Evolutionary conservation across 2,113 vertebrate genomes (phyloP), one percentile per base, ranked within the genome.

Genomic region (Spheniscus mendiculus): DNA sequence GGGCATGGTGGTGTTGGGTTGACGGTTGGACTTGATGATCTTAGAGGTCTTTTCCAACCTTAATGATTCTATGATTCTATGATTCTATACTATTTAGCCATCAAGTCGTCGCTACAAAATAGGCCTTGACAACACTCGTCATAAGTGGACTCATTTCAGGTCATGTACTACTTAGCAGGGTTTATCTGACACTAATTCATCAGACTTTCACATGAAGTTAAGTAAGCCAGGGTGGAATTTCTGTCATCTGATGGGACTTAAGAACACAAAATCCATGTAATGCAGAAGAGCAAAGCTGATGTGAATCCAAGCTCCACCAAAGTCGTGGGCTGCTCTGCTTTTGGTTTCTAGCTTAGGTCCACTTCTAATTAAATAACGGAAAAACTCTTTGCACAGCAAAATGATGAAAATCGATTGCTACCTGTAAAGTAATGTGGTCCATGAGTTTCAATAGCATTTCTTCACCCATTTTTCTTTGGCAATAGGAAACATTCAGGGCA

Each of bases 201-300:
- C 63, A 87, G 86, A 73, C 76, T 95, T 95, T 91, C 80, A 73
- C 79, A 55, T 50, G 20, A 91, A 93, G 42, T 83, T 71, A 88
- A 62, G 73, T 91, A 89, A 94, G 9, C 4, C 32, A 72, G n/a
- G 32, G 45, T 55, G 92, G 47, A 95, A 85, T 74, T 93, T 87
- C 52, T 90, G 29, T 58, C 50, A 77, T 78, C 76, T 96, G 63
- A 30, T 80, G 58, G 40, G n/a, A 90, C 77, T 93, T 89, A 83
- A 81, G 55, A 59, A 65, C 50, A 53, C 52, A 93, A 80, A 66
- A 66, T 58, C 63, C 36, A 38, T 38, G 21, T 65, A 73, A 61
- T 26, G 36, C 15, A 77, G 40, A 83, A 73, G 32, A 62, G 32
- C 40, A 53, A 93, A 92, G 70, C n/a, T 83, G 56, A 67, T 76